Conservation (phyloP, 1,140 invertebrate species). For the Pseudomyrmex dendroicus region DNA sequence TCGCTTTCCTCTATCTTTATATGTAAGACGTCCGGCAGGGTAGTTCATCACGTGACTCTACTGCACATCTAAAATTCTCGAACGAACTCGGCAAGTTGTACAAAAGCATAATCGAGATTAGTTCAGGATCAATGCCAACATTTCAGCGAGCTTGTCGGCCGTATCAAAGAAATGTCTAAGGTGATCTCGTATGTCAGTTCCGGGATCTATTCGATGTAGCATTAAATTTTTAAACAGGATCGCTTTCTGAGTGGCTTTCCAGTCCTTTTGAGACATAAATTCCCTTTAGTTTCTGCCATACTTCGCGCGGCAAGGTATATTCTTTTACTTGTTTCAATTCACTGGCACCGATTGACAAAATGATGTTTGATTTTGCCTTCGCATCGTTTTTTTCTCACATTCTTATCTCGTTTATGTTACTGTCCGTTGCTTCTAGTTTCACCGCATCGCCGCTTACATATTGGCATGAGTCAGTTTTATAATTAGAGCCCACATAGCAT, state of each 20-base stretch:
- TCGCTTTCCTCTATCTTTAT: slow-evolving; percentile 21
- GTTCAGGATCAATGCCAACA: slow-evolving; percentile 14
- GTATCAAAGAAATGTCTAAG: slow-evolving; percentile 10
- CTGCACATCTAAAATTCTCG: slow-evolving; percentile 40
- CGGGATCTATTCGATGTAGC: background rate
- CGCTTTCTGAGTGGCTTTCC: slow-evolving; percentile 1
- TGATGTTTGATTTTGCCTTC: background rate
- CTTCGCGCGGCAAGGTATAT: background rate
- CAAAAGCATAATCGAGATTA: slow-evolving; percentile 11
- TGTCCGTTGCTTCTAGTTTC: background rate
- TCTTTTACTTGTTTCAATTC: slow-evolving; percentile 1
- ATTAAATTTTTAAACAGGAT: slow-evolving; percentile 23
- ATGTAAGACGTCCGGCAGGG: background rate
- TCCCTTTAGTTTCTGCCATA: background rate
- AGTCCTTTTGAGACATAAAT: slow-evolving; percentile 9
- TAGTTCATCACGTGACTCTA: slow-evolving; percentile 4
- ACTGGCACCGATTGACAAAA: background rate
- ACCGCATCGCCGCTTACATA: background rate
- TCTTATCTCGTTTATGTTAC: background rate
- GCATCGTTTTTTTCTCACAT: background rate
- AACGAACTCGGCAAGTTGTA: background rate
- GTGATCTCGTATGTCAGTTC: background rate
- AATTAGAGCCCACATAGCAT: background rate
- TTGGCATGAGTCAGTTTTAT: slow-evolving; percentile 5
- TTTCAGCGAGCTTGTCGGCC: slow-evolving; percentile 4